Evolutionary conservation across 1,140 invertebrate species (phyloP).

Genomic region (Ceratina japonica): DNA sequence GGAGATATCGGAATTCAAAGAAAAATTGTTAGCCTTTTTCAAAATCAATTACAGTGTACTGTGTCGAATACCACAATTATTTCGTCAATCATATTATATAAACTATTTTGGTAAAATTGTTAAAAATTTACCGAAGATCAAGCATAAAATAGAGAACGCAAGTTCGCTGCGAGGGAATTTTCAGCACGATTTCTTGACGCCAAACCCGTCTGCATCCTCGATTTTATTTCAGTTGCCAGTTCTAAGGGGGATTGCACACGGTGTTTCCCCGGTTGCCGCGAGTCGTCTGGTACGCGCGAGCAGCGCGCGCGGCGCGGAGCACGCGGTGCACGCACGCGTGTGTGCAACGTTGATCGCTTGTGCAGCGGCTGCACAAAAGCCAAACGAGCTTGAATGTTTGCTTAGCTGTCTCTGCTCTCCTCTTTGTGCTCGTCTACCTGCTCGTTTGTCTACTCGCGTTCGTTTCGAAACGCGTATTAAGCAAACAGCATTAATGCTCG

Average conservation of each 20-base stretch:
- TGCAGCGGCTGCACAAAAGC: constrained; percentile 47
- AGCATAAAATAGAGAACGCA: background rate
- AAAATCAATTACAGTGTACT: too few species aligned
- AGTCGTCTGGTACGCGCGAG: constrained; percentile 29
- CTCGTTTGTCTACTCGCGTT: constrained; percentile 60
- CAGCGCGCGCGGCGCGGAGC: too few species aligned
- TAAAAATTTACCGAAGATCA: too few species aligned
- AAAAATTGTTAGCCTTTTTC: too few species aligned
- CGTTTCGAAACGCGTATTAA: constrained; percentile 64
- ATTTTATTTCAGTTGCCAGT: constrained; percentile 43
- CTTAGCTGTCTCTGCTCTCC: constrained; percentile 62
- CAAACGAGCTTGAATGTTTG: constrained; percentile 67
- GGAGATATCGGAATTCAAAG: too few species aligned
- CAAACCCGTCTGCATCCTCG: constrained; percentile 14
- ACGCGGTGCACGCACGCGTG: constrained; percentile 28
- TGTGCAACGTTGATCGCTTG: constrained; percentile 52
- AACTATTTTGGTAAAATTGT: too few species aligned
- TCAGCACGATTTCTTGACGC: background rate
- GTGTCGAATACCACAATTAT: too few species aligned
- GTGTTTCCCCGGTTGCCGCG: constrained; percentile 18
- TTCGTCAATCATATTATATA: too few species aligned
- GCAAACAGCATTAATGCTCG: constrained; percentile 67
- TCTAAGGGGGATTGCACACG: constrained; percentile 37
- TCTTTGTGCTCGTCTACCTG: constrained; percentile 61
- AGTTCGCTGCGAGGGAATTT: background rate